These are phyloP conservation scores for Diachasmimorpha longicaudata DNA, from an alignment of 1,140 invertebrate species.

Conservation along the genomic window DNA sequence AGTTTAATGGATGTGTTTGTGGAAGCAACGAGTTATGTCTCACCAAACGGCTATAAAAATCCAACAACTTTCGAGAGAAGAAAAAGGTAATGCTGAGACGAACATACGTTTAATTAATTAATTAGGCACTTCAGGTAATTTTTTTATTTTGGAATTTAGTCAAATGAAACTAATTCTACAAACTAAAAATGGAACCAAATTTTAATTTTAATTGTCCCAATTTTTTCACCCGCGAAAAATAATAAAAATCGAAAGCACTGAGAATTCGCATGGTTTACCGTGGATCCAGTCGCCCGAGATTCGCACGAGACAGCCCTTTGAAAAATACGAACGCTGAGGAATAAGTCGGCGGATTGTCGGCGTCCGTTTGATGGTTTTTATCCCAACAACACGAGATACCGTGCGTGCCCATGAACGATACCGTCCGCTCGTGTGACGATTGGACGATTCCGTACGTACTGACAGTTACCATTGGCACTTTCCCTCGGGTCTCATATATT, in stretches of 20 bases:
- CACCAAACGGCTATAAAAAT: not conserved
- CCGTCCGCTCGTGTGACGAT: not conserved
- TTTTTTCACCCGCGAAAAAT: too few species aligned
- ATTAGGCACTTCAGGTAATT: too few species aligned
- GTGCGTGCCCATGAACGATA: slow-evolving; percentile 32
- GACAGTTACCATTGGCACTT: slow-evolving; percentile 12
- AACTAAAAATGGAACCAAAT: not conserved
- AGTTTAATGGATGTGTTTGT: not conserved
- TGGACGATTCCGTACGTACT: not conserved
- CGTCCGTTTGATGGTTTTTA: slow-evolving; percentile 52
- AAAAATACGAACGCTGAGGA: not conserved
- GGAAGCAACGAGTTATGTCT: too few species aligned
- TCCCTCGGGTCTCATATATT: slow-evolving; percentile 3
- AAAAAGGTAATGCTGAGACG: too few species aligned
- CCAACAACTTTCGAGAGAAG: not conserved
- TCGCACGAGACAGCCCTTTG: slow-evolving; percentile 1
- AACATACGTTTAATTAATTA: too few species aligned
- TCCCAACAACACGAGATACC: slow-evolving; percentile 40
- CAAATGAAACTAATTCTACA: too few species aligned
- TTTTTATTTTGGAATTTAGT: too few species aligned
- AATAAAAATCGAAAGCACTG: not conserved
- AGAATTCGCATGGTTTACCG: not conserved
- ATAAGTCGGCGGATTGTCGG: slow-evolving; percentile 29
- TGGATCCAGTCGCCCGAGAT: not conserved
- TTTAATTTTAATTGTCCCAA: not conserved